Evolutionary conservation across 2,888 invertebrate genomes (phyloP).

Genomic region (Pterobdella sp.): DNA sequence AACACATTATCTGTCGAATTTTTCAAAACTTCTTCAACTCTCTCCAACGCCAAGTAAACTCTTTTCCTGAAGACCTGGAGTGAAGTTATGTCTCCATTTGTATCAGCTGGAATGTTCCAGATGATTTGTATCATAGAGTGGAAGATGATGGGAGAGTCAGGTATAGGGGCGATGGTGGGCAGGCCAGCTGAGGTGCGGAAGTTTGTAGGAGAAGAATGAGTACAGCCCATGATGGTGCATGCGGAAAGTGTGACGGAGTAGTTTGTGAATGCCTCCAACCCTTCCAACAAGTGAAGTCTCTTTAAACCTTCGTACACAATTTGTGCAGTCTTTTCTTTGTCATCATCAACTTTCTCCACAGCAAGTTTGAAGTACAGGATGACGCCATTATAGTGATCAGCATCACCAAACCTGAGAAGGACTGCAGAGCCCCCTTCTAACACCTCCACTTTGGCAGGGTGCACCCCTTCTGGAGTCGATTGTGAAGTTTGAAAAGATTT

Average conservation of each 20-base stretch:
- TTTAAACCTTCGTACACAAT: neutral
- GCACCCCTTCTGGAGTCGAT: neutral
- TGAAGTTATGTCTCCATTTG: neutral
- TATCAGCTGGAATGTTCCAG: neutral
- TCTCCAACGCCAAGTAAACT: neutral
- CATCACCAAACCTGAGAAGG: neutral
- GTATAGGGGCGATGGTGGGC: neutral
- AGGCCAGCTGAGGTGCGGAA: neutral
- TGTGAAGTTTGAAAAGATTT: neutral
- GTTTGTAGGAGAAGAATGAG: neutral
- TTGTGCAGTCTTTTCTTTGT: neutral
- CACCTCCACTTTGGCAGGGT: neutral
- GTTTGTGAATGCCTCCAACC: neutral
- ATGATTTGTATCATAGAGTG: neutral
- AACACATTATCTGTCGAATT: no score
- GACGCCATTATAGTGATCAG: neutral
- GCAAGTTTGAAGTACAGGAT: neutral
- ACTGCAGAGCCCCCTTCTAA: neutral
- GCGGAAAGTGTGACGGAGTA: neutral
- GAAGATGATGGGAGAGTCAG: neutral
- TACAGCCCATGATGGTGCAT: neutral
- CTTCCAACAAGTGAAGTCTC: neutral
- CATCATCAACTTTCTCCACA: neutral
- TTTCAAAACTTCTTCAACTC: neutral
- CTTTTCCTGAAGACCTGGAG: slow-evolving; percentile 4